Percentiles rank a stretch among this genome's conserved stretches.
Evolutionary conservation across 2,797 vertebrate genomes (phyloP).

Genomic region (Prunella strophiata): DNA sequence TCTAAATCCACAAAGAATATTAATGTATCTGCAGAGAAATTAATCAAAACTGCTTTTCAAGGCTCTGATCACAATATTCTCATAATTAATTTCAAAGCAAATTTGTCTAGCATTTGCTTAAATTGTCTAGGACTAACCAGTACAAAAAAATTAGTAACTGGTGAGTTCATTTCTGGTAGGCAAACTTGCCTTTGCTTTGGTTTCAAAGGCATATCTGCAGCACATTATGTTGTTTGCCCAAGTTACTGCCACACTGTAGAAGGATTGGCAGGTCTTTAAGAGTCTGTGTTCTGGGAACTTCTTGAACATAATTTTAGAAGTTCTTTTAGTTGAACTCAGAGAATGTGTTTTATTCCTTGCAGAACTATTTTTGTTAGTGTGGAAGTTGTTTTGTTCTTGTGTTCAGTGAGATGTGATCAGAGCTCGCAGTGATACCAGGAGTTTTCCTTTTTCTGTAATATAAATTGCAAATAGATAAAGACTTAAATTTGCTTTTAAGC

Average conservation of each 20-base stretch:
- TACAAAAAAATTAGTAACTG: not conserved
- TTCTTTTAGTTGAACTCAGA: not conserved
- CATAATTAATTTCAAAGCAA: not conserved
- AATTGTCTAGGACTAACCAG: not conserved
- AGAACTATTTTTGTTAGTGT: not conserved
- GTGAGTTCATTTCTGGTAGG: not conserved
- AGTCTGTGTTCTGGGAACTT: not conserved
- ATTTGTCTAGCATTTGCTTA: not conserved
- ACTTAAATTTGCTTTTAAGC: not conserved
- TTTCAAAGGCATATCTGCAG: not conserved
- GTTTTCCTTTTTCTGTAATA: not conserved
- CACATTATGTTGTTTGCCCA: not conserved
- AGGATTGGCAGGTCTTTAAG: not conserved
- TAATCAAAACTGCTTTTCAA: not conserved
- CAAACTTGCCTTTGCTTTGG: not conserved
- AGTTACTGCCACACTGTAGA: not conserved
- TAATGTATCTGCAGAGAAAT: not conserved
- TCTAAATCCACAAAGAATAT: conserved; percentile 21
- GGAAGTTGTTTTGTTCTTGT: not conserved
- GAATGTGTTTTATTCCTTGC: not conserved
- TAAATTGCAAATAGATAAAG: not conserved
- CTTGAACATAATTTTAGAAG: not conserved
- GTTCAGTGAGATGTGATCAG: not conserved
- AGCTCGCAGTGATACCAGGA: not conserved
- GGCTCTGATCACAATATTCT: not conserved